Evolutionary conservation across 2,113 vertebrate species (phyloP), one percentile per base, ranked within the genome.

Genomic region (Varanus salvator): DNA sequence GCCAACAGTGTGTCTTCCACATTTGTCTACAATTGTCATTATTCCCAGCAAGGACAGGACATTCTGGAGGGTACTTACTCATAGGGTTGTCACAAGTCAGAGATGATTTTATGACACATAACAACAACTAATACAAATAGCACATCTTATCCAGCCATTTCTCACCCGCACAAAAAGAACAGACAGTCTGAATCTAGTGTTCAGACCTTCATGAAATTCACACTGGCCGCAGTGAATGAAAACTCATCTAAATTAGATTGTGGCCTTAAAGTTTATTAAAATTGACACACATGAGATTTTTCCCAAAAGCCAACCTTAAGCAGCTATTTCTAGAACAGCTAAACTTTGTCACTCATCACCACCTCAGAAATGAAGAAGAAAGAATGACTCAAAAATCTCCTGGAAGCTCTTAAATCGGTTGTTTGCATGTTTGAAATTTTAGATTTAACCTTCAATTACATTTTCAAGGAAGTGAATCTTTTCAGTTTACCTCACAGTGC

Each of bases 281-380:
- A 68, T 87, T 68, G 44, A 3, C 84, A 50, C 77, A 82, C 72
- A 87, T 81, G 89, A 25, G 14, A 76, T 87, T 54, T 54, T 88
- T 72, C 38, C 15, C 87, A 88, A 81, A 21, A 31, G 17, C 71
- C 72, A 76, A 44, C 50, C 57, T 82, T 50, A 85, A 17, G 11
- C 34, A 81, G 75, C 80, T 60, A 78, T 72, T 76, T 91, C 87
- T 88, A 76, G 80, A 95, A 90, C 96, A 96, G 96, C 95, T 93
- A 94, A 92, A 90, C 93, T 93, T 72, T 85, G 86, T 96, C 96
- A 96, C 92, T 96, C 96, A 94, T 94, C 96, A 89, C 95, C 92
- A 93, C 85, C 91, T 60, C 89, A 93, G 91, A 96, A 96, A 94
- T 91, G 87, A 88, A 93, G 87, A 80, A 88, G 88, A 23, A 86